Evolutionary conservation across 2,113 vertebrate genomes (phyloP), one percentile per base, ranked within the genome.

Genomic region (Ranitomeya imitator): DNA sequence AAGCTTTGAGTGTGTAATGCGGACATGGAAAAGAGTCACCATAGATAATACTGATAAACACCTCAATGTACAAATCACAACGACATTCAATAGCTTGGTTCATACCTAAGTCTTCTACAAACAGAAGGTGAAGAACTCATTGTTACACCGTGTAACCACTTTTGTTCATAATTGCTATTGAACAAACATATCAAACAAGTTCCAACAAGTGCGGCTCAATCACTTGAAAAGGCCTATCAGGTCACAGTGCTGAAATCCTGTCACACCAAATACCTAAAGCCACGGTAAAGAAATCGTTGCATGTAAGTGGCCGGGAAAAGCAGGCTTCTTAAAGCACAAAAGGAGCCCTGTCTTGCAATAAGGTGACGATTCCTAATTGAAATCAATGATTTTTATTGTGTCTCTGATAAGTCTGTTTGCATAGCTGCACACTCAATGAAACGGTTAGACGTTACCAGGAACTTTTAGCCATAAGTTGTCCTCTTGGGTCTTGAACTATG

Each of bases 391-490:
- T 92, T 95, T 94, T 91, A 94, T 90, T 94, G 90, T 93, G 0
- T 79, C 87, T 87, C 89, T 67, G 93, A 95, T 94, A 94, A 93
- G 91, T 85, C 91, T 95, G 93, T 94, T 95, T 94, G 91, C 91
- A 92, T 91, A 95, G 91, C 89, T 93, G 92, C 76, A 85, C 90
- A 90, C 93, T 95, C 91, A 92, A 59, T 93, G 92, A 92, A 93
- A 92, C 81, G 91, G 90, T 93, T 91, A 84, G 93, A 93, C 84
- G 52, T 88, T 92, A 90, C 89, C 91, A 92, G 67, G 89, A 92
- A 94, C 93, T 92, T 86, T 88, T 6, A 88, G 71, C 57, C 16
- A 91, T 51, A 74, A 54, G 90, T 63, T 77, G 88, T 88, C 69
- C 87, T 88, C 1, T 89, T 45, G 92, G 90, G 90, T 89, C 84